These are phyloP conservation scores for Allacma fusca DNA, from an alignment of 2,888 invertebrate species.

Conservation along the genomic window DNA sequence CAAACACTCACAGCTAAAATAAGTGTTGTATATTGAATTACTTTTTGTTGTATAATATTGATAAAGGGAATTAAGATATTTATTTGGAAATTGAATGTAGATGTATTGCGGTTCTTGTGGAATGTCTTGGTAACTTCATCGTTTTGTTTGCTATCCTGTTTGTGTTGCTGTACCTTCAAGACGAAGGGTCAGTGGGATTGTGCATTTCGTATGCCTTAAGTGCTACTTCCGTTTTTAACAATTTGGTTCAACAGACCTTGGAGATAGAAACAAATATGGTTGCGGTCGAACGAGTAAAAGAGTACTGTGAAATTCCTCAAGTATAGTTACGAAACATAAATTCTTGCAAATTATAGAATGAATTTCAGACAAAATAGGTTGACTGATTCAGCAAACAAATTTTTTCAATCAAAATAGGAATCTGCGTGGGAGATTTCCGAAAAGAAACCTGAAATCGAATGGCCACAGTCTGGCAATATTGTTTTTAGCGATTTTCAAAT, in stretches of 20 bases:
- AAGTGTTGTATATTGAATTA: too few species aligned
- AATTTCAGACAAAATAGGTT: too few species aligned
- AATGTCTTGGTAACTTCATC: background rate
- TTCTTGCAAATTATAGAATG: too few species aligned
- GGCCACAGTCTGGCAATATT: conserved; percentile 66
- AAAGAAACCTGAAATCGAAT: conserved; percentile 60
- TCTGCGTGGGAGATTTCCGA: conserved; percentile 61
- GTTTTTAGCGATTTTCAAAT: conserved; percentile 65
- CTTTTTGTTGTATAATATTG: too few species aligned
- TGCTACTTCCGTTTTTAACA: background rate
- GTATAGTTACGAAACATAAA: too few species aligned
- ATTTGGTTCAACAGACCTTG: conserved; percentile 65
- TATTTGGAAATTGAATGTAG: too few species aligned
- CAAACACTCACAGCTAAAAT: too few species aligned
- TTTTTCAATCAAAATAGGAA: too few species aligned
- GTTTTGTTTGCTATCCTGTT: background rate
- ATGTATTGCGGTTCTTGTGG: background rate
- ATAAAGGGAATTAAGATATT: too few species aligned
- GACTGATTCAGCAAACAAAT: too few species aligned
- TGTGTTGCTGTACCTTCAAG: background rate
- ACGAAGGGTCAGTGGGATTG: conserved; percentile 9
- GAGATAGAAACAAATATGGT: background rate
- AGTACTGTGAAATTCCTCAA: background rate
- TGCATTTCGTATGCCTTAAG: conserved; percentile 16
- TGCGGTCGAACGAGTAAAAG: background rate